Evolutionary conservation across 2,888 invertebrate species (phyloP), one percentile per base, ranked within the genome.

Genomic region (Drosophila sordidula): DNA sequence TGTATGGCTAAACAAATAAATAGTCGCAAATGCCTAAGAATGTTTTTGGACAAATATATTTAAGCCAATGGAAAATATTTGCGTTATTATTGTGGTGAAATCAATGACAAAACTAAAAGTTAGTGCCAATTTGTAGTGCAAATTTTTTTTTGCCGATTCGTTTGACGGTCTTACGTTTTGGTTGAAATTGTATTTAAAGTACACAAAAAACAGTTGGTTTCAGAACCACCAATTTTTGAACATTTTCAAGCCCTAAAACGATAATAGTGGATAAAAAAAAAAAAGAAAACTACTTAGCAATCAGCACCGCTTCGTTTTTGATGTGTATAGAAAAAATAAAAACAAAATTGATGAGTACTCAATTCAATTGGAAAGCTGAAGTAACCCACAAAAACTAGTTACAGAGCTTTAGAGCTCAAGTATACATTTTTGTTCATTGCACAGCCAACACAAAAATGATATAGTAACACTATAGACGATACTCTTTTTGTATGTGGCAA

Each of bases 81-180:
- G 85, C 69, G 87, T 84, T 87, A 71, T 72, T 68, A 70, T 73
- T 80, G 87, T 68, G 70, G 74, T 82, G 51, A 70, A 65, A 76
- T 49, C 29, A 66, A 57, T 45, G 62, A 61, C 34, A 50, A 79
- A 73, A 72, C 57, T 51, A 70, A 85, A 78, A 69, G 58, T 74
- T 85, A 89, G 89, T 85, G 85, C 89, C 85, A 85, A 89, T 82
- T 87, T 87, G 89, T 87, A 89, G 85, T 82, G 87, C 86, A 85
- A 89, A 89, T 89, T 82, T 77, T 75, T 87, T 70, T 87, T 87
- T 89, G 82, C 55, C 70, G 11, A 56, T 42, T 67, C 52, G 58
- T 58, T 58, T 51, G 18, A 62, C 25, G 54, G 44, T 62, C 52
- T 54, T 58, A 42, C 50, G 45, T 36, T 61, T 51, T 41, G 57